Conservation (phyloP, 92 coral and sea anemone species). For the Heliopora coerulea region DNA sequence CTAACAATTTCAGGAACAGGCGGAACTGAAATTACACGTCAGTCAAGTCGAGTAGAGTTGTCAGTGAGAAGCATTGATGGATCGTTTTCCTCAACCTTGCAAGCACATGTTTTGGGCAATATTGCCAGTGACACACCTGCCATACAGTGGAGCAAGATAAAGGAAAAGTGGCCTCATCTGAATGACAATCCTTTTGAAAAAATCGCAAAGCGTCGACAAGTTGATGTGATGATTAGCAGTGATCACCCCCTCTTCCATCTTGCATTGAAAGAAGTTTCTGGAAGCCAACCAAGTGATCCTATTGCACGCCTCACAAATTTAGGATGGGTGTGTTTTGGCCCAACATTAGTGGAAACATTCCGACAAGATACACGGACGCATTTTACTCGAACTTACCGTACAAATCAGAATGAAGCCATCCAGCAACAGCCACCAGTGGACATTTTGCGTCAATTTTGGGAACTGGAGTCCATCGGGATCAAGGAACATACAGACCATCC, state of each 20-base stretch:
- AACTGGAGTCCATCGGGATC: constrained; percentile 48
- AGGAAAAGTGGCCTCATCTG: constrained; percentile 61
- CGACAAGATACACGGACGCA: constrained; percentile 45
- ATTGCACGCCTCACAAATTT: constrained; percentile 53
- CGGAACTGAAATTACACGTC: constrained; percentile 6
- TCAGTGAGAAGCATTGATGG: constrained; percentile 36
- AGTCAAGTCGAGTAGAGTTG: constrained; percentile 31
- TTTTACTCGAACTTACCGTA: constrained; percentile 49
- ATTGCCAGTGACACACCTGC: constrained; percentile 56
- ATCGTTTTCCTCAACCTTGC: constrained; percentile 21
- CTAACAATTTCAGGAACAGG: constrained; percentile 46
- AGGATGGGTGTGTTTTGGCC: constrained; percentile 65
- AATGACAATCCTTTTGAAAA: too few species aligned
- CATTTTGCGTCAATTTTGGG: constrained; percentile 45
- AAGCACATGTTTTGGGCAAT: constrained; percentile 52
- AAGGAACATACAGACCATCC: constrained; percentile 27
- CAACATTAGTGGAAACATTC: constrained; percentile 51
- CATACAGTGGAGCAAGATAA: constrained; percentile 44
- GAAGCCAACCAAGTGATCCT: constrained; percentile 49
- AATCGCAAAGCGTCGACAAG: too few species aligned
- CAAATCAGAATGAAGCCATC: constrained; percentile 18
- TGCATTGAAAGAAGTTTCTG: constrained; percentile 44
- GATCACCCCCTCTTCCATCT: constrained; percentile 59
- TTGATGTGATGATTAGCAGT: constrained; percentile 56
- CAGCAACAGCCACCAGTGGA: constrained; percentile 41